phyloP scores from a whole-genome alignment of 2,888 invertebrate species.

The Lycia hirtaria region DNA sequence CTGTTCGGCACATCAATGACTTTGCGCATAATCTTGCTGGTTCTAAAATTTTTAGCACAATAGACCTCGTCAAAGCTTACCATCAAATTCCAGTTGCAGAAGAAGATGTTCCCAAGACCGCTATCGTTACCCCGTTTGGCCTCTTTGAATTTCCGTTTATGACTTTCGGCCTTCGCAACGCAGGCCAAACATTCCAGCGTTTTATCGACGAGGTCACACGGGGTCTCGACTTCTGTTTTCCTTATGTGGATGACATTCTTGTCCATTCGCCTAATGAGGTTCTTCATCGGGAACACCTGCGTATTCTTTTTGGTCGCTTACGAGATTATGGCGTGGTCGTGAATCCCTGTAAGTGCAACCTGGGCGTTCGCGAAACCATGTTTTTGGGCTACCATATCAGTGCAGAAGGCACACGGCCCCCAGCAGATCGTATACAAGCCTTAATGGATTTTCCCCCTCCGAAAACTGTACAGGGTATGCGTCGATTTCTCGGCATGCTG shows the following conservation, averaged over 20 bases:
- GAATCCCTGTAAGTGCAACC: conserved; percentile 24
- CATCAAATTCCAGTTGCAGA: conserved; percentile 57
- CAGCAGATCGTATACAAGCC: neutral
- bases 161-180: no score
- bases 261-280: conserved; percentile 32
- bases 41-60: conserved; percentile 1
- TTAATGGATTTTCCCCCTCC: neutral
- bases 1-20: conserved; percentile 27
- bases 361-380: conserved; percentile 5
- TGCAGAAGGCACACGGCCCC: conserved; percentile 4
- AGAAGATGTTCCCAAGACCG: conserved; percentile 55
- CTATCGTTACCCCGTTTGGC: conserved; percentile 46
- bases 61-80: conserved; percentile 46
- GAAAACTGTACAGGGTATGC: neutral
- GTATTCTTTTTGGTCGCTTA: conserved; percentile 24
- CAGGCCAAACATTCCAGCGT: no score
- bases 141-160: no score
- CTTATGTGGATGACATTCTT: no score
- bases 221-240: no score
- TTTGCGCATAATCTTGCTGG: conserved; percentile 4
- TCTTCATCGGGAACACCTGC: conserved; percentile 33
- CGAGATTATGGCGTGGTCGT: conserved; percentile 28
- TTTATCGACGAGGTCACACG: no score
- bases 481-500: conserved; percentile 5
- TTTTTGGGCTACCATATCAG: conserved; percentile 11